Evolutionary conservation across 2,113 vertebrate species (phyloP).

Genomic region (Mirounga angustirostris): DNA sequence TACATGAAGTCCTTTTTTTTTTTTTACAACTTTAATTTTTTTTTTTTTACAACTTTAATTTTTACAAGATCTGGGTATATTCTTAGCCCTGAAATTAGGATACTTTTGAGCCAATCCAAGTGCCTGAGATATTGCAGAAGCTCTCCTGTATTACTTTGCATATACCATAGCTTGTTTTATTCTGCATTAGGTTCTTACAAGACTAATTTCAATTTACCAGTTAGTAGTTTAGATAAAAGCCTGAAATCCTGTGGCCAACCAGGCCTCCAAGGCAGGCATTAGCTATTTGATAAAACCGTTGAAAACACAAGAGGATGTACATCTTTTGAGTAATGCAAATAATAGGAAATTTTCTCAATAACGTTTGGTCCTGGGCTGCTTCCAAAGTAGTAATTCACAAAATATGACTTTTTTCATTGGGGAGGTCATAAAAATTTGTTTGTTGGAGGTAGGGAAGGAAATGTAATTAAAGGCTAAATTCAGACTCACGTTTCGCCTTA

Average conservation of each 20-base stretch:
- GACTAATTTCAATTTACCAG: conserved; percentile 75
- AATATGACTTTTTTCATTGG: conserved; percentile 86
- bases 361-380: conserved; percentile 81
- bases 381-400: conserved; percentile 88
- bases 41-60: conserved; percentile 63
- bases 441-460: conserved; percentile 89
- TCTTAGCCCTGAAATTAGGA: conserved; percentile 73
- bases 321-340: conserved; percentile 83
- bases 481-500: conserved; percentile 89
- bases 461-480: conserved; percentile 91
- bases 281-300: conserved; percentile 67
- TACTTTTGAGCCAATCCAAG: conserved; percentile 69
- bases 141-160: conserved; percentile 65
- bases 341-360: conserved; percentile 87
- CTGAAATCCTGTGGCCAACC: conserved; percentile 31
- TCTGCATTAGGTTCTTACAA: conserved; percentile 66
- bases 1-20: not conserved
- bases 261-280: conserved; percentile 42
- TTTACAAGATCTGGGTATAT: conserved; percentile 36
- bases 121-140: conserved; percentile 68
- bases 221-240: conserved; percentile 75
- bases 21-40: conserved; percentile 60
- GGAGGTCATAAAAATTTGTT: conserved; percentile 89
- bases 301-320: conserved; percentile 61
- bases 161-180: conserved; percentile 75